Base-by-base conservation (phyloP, 2,113 vertebrate genomes). In the Menidia beryllina region DNA sequence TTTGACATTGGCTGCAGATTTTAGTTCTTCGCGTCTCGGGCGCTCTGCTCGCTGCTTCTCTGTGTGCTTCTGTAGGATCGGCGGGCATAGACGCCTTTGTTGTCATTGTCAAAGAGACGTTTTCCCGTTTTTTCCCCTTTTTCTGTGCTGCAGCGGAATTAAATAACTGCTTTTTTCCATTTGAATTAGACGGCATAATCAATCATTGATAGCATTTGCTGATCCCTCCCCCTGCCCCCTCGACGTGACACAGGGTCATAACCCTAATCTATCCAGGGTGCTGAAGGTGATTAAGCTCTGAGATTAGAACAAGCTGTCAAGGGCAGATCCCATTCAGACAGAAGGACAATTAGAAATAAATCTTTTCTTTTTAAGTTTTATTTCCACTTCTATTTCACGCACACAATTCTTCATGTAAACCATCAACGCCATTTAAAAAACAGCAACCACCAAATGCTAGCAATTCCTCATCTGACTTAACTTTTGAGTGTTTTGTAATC, bases 141-240 rank as follows among this genome's bases (percentile, higher is more conserved):
- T 41, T 71, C n/a, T 30, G 2, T 30, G 19, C 38, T 30, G 66
- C 38, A 34, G 41, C 48, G 1, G 45, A 53, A 19, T 70, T 54
- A 27, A 60, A 76, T 70, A 69, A 26, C 62, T 24, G 61, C 67
- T 26, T 58, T 81, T 91, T 83, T 84, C 82, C 77, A 86, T 88
- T 86, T 87, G 83, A 87, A 89, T 88, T 80, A 86, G 89, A 91
- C 68, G 71, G 71, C 72, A 81, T 76, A 76, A 91, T 89, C 89
- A 91, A 92, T 91, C 91, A 89, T 86, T 89, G 88, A 89, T 89
- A 89, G 83, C 82, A 88, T 91, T 91, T 89, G 87, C 82, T 63
- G 84, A 81, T 75, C 73, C 60, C 56, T 55, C 55, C 58, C 83
- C 81, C 82, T 41, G 62, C 72, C 87, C 88, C 87, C 71, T 64